Base-by-base conservation (phyloP, 2,113 vertebrate genomes). In the Haemorhous mexicanus region DNA sequence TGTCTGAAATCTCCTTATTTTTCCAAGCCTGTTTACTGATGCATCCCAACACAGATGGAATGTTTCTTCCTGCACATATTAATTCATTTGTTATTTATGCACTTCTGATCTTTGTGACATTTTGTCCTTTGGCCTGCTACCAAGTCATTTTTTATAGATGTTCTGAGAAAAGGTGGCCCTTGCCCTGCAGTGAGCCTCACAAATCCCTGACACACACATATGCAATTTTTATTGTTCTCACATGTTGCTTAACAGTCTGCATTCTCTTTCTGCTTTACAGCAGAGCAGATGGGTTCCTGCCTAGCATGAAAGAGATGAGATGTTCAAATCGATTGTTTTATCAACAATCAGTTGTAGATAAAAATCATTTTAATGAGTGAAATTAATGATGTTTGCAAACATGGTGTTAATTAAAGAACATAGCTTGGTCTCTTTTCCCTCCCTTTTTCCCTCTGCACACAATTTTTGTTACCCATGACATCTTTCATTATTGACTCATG, bases 401-500 rank as follows among this genome's bases (percentile, higher is more conserved):
- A 98, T 96, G 95, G 96, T 97, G 96, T 98, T 98, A 98, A 98
- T 98, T 98, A 98, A 97, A 97, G 97, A 98, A 98, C 97, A 98
- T 97, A 97, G 97, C 96, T 97, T 93, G 96, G 95, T 93, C 95
- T 86, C 89, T 96, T 96, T 95, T 89, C 49, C 89, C 74, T 86
- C 78, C 77, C 69, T 68, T 63, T 86, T 87, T 77, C 66, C 72
- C 92, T 70, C 84, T 96, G 94, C 97, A 93, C 97, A 97, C 97
- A 95, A 97, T 98, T 98, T 98, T 98, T 98, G 98, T 98, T 98
- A 97, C 95, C 96, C 98, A 86, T 98, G 98, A 98, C 98, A 98
- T 98, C 98, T 99, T 98, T 99, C 98, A 98, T 99, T 99, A 99
- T 99, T 99, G 99, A 99, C 98, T 99, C 97, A 96, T 98, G 98